phyloP scores from a whole-genome alignment of 2,888 invertebrate genomes.

The Eupithecia insigniata region DNA sequence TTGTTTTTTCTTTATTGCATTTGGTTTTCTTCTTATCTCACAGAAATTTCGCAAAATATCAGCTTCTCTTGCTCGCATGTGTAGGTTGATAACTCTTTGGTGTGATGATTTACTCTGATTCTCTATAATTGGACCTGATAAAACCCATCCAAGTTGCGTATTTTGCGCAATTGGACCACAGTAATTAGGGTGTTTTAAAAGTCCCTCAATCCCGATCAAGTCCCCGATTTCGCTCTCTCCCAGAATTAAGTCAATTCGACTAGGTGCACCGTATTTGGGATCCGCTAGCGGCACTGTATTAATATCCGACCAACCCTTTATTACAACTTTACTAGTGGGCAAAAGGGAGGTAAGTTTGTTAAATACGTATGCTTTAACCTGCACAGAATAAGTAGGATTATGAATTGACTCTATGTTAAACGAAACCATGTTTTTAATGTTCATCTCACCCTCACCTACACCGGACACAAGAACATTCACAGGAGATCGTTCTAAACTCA shows the following conservation, averaged over 20 bases:
- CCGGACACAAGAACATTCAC: background rate
- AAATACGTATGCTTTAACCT: background rate
- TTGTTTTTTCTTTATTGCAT: background rate
- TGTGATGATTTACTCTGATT: background rate
- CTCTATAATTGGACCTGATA: background rate
- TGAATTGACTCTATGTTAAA: background rate
- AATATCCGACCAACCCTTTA: background rate
- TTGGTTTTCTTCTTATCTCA: background rate
- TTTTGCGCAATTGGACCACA: background rate
- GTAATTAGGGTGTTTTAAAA: background rate
- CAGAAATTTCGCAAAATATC: background rate
- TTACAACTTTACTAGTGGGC: background rate
- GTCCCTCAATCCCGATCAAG: too few relatives aligned
- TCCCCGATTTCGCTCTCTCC: too few relatives aligned
- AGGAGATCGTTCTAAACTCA: background rate
- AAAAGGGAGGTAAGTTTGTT: background rate
- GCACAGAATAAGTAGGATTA: background rate
- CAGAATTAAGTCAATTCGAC: constrained; percentile 1
- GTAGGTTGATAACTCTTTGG: background rate
- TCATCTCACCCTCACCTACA: background rate
- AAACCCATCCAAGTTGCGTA: constrained; percentile 2
- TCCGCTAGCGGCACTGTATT: constrained; percentile 2
- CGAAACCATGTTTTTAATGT: background rate
- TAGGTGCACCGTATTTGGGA: background rate
- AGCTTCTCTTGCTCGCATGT: background rate